These are phyloP conservation scores for Drosophila testacea DNA, from an alignment of 2,888 invertebrate genomes.

Conservation along the genomic window DNA sequence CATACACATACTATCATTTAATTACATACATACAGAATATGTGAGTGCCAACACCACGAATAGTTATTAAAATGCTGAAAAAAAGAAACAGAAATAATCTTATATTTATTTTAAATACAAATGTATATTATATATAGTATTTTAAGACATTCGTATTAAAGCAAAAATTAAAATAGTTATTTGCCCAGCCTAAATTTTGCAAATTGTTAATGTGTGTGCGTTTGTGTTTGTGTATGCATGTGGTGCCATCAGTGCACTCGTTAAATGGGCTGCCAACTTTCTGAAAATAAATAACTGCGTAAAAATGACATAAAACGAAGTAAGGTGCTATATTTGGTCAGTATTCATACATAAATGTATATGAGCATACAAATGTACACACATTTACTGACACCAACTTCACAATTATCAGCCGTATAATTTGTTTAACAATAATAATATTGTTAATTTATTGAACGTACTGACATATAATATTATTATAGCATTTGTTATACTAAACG, in stretches of 20 bases:
- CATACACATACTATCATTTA: slow-evolving; percentile 23
- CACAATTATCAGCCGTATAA: slow-evolving; percentile 8
- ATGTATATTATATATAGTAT: background rate
- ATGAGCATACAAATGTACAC: slow-evolving; percentile 20
- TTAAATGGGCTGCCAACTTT: slow-evolving; percentile 40
- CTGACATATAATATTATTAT: background rate
- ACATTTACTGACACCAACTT: slow-evolving; percentile 21
- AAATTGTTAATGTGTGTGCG: background rate
- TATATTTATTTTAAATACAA: background rate
- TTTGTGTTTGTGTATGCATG: slow-evolving; percentile 17
- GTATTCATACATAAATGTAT: slow-evolving; percentile 22
- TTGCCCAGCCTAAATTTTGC: background rate
- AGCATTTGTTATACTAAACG: background rate
- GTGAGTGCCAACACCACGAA: slow-evolving; percentile 51
- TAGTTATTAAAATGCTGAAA: slow-evolving; percentile 2
- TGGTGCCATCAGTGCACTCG: slow-evolving; percentile 20
- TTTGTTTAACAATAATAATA: slow-evolving; percentile 9
- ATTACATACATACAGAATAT: slow-evolving; percentile 35
- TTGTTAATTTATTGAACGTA: background rate
- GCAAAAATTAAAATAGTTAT: background rate
- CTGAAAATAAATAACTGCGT: slow-evolving; percentile 7
- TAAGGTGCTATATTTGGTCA: slow-evolving; percentile 33
- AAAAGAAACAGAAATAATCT: slow-evolving; percentile 1
- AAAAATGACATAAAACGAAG: slow-evolving; percentile 30
- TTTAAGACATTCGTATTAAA: background rate